Evolutionary conservation across 2,888 invertebrate genomes (phyloP), one percentile per base, ranked within the genome.

Genomic region (Sphaerolaimus hirsutus): DNA sequence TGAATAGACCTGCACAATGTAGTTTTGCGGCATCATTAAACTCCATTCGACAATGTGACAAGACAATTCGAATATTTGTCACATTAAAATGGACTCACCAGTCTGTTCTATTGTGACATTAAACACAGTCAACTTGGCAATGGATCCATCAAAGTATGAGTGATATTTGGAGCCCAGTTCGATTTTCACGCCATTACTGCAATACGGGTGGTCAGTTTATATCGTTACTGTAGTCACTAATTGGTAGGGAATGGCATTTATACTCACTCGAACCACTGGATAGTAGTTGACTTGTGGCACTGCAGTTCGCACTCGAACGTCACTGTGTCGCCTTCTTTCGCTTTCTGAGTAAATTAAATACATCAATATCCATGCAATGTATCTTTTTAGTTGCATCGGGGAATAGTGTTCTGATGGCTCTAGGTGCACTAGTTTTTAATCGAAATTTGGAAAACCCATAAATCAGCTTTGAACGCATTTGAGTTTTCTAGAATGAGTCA

Each of bases 241-340:
- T 45, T 45, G n/a, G 21, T n/a, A n/a, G 17, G 17, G 42, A n/a
- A 26, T 43, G 17, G 25, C n/a, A 3, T 7, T 24, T 5, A 25
- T 2, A 47, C 55, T 48, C 46, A 60, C 61, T 55, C 57, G 48
- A 50, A 54, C 62, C 62, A 62, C 26, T 56, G 55, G 46, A 62
- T 55, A 45, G 54, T 50, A 1, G 62, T 62, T 2, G 55, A 53
- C 5, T 54, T 46, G 46, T 61, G 59, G 37, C 58, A 58, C 45
- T 58, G 54, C 51, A 59, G 51, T 47, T 57, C 54, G 26, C 58
- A 57, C 44, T 59, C 56, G 48, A 62, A 46, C 35, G 50, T 49
- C 21, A 59, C 54, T 10, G 53, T 50, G 24, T 55, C 56, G 17
- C 60, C 60, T 24, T 52, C 42, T 45, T 50, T 50, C 1, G 46